phyloP scores from a whole-genome alignment of 2,113 vertebrate species.

The Hucho hucho region DNA sequence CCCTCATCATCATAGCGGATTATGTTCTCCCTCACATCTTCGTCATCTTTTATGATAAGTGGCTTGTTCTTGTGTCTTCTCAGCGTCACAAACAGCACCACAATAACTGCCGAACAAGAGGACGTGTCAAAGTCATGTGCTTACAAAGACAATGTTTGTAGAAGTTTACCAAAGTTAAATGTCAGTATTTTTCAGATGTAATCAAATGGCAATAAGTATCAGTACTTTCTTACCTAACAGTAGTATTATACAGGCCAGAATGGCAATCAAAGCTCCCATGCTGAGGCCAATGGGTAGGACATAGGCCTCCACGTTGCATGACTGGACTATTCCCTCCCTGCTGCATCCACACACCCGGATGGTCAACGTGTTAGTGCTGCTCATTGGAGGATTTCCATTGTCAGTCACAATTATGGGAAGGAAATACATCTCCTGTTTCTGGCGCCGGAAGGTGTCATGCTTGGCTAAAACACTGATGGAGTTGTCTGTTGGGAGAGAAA shows the following conservation, averaged over 20 bases:
- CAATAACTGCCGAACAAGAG: constrained; percentile 81
- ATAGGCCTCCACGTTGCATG: constrained; percentile 94
- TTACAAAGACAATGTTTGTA: too few species aligned
- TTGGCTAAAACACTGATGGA: constrained; percentile 93
- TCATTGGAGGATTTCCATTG: constrained; percentile 92
- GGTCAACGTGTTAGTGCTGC: constrained; percentile 96
- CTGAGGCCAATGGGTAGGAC: constrained; percentile 97
- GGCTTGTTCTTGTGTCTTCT: constrained; percentile 95
- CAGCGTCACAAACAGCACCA: constrained; percentile 96
- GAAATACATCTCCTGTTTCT: constrained; percentile 96
- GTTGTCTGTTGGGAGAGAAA: constrained; percentile 80
- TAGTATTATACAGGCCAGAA: constrained; percentile 94
- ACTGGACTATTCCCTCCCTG: constrained; percentile 89
- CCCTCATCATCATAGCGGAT: constrained; percentile 98
- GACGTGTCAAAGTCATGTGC: background rate
- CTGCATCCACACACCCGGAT: constrained; percentile 97
- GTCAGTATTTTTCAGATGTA: too few species aligned
- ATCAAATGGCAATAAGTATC: background rate
- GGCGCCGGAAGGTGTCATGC: constrained; percentile 90
- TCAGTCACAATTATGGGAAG: constrained; percentile 95
- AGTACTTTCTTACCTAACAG: constrained; percentile 84
- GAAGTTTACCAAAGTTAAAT: background rate
- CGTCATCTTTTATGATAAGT: constrained; percentile 96
- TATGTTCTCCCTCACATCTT: constrained; percentile 97
- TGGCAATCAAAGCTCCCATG: constrained; percentile 97